Conservation (phyloP, 2,888 invertebrate species). For the Rhodophaea formosa region DNA sequence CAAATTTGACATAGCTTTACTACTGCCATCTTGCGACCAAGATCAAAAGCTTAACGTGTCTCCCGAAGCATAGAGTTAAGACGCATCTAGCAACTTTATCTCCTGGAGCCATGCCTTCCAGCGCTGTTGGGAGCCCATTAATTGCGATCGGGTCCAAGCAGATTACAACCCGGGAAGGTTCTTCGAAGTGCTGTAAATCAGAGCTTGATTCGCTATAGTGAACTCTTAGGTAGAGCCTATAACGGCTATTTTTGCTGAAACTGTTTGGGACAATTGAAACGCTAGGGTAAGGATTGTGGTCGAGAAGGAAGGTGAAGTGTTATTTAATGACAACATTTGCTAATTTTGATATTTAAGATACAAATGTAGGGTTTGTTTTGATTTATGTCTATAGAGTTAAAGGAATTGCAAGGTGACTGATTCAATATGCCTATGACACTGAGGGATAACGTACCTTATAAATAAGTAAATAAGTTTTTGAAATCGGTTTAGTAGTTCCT, state of each 20-base stretch:
- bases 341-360: constrained; percentile 41
- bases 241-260: constrained; percentile 41
- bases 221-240: constrained; percentile 35
- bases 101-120: constrained; percentile 41
- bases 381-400: background rate
- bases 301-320: constrained; percentile 53
- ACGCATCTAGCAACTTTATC: constrained; percentile 37
- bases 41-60: too few relatives aligned
- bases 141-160: constrained; percentile 70
- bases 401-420: too few relatives aligned
- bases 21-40: too few relatives aligned
- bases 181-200: constrained; percentile 62
- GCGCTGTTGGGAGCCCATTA: constrained; percentile 62
- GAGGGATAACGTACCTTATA: too few relatives aligned
- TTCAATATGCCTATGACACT: too few relatives aligned
- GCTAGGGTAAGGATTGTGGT: constrained; percentile 51
- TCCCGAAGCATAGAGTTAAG: constrained; percentile 10
- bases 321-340: constrained; percentile 61
- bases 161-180: constrained; percentile 68
- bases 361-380: background rate
- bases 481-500: too few relatives aligned
- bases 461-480: too few relatives aligned
- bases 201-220: constrained; percentile 37
- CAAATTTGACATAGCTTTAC: too few relatives aligned
- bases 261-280: constrained; percentile 54